Base-by-base conservation (phyloP, 2,888 invertebrate genomes). In the Desoria tigrina region DNA sequence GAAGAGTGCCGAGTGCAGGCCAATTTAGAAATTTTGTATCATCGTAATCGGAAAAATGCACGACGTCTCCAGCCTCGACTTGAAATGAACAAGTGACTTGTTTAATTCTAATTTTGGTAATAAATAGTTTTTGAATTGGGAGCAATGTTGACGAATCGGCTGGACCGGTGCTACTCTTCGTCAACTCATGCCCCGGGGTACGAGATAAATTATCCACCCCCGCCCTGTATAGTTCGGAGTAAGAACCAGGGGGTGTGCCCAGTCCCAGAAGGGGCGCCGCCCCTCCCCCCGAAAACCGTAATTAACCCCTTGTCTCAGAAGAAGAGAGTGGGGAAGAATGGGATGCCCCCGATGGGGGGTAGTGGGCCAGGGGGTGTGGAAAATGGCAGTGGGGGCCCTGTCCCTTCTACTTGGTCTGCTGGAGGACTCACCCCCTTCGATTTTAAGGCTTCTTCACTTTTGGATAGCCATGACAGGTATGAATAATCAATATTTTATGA, bases 391-490 rank as follows among this genome's bases (percentile, higher is more conserved):
- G n/a, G n/a, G n/a, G n/a, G n/a, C n/a, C n/a, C n/a, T n/a, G n/a
- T n/a, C n/a, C n/a, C n/a, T n/a, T 16, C 24, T 6, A 55, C 55
- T 28, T 55, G 55, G 55, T 55, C 55, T 27, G 55, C 55, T 16
- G 51, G 51, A 18, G 51, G 51, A 7, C 18, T 55, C 3, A 26
- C 55, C 16, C 55, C 55, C 4, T 18, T 55, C 24, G 55, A 55
- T n/a, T 55, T 32, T 55, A 70, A 70, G 45, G 65, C 72, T n/a
- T 72, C 72, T 28, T 66, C 72, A 2, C 63, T 75, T 9, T 65
- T 75, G 59, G 75, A 75, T 61, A 74, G 72, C 37, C 75, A 73
- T 50, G 74, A 74, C 70, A 73, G 74, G 74, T 74, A 61, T 61
- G 50, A 16, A 53, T 39, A 11, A 9, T 39, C 39, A n/a, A 42